Percentiles rank a stretch among this genome's conserved stretches.
Conservation (phyloP, 2,888 invertebrate genomes). For the Shargacucullia verbasci region DNA sequence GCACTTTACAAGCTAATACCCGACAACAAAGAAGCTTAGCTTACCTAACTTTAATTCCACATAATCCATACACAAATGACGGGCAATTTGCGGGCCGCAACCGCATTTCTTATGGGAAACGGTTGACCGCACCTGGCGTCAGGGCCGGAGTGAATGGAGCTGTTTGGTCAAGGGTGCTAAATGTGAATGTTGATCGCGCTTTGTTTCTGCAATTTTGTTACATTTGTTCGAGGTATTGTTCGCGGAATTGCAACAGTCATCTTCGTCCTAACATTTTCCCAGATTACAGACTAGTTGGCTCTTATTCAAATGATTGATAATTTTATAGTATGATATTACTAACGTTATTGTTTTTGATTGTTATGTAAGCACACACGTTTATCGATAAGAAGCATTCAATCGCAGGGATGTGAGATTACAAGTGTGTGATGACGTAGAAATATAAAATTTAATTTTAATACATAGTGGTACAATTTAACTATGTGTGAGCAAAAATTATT, state of each 20-base stretch:
- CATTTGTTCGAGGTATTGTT: conserved; percentile 37
- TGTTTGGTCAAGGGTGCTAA: conserved; percentile 46
- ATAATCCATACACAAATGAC: conserved; percentile 66
- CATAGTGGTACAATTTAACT: no score
- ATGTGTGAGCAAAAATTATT: not conserved
- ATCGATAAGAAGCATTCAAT: no score
- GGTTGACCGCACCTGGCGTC: conserved; percentile 58
- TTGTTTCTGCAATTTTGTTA: conserved; percentile 41
- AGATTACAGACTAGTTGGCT: conserved; percentile 11
- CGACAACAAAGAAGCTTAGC: conserved; percentile 54
- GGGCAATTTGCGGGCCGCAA: conserved; percentile 63
- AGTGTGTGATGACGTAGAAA: no score
- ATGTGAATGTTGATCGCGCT: conserved; percentile 53
- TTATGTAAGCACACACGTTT: no score
- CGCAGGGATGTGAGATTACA: no score
- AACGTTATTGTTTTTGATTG: no score
- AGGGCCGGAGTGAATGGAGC: conserved; percentile 47
- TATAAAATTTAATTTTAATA: no score
- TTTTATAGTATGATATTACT: no score
- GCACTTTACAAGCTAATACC: conserved; percentile 14
- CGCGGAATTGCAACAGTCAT: conserved; percentile 33
- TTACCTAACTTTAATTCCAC: conserved; percentile 67
- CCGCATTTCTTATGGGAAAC: conserved; percentile 72
- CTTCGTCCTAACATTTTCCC: conserved; percentile 26
- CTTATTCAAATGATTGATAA: not conserved